phyloP scores from a whole-genome alignment of 2,888 invertebrate species.

The Torymus texanus region DNA sequence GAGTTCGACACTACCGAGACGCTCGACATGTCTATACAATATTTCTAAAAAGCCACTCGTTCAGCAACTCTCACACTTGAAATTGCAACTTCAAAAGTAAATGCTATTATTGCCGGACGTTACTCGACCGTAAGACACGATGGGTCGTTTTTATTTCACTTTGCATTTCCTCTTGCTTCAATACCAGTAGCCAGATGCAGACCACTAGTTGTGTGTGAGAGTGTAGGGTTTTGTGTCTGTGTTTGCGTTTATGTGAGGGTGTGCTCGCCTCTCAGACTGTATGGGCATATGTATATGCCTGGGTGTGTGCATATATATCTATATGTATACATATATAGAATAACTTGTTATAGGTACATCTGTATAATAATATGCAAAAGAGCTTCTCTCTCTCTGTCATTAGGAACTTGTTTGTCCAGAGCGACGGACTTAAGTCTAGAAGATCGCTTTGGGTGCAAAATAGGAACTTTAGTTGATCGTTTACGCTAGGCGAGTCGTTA shows the following conservation, averaged over 20 bases:
- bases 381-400: not conserved
- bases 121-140: conserved; percentile 64
- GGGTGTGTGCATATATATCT: too few relatives aligned
- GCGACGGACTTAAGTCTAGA: not conserved
- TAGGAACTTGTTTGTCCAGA: not conserved
- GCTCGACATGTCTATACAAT: conserved; percentile 67
- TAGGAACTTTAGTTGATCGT: conserved; percentile 74
- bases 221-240: too few relatives aligned
- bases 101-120: conserved; percentile 61
- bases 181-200: too few relatives aligned
- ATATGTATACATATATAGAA: too few relatives aligned
- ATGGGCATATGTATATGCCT: too few relatives aligned
- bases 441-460: conserved; percentile 68
- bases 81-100: too few relatives aligned
- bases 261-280: too few relatives aligned
- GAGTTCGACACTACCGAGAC: conserved; percentile 73
- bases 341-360: too few relatives aligned
- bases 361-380: too few relatives aligned
- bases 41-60: not conserved
- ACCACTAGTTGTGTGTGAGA: too few relatives aligned
- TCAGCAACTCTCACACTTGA: not conserved
- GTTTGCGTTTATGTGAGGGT: too few relatives aligned
- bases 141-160: conserved; percentile 59
- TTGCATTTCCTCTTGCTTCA: not conserved
- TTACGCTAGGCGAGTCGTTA: not conserved